Conservation (phyloP, 2,888 invertebrate species). For the Autographa pulchrina region DNA sequence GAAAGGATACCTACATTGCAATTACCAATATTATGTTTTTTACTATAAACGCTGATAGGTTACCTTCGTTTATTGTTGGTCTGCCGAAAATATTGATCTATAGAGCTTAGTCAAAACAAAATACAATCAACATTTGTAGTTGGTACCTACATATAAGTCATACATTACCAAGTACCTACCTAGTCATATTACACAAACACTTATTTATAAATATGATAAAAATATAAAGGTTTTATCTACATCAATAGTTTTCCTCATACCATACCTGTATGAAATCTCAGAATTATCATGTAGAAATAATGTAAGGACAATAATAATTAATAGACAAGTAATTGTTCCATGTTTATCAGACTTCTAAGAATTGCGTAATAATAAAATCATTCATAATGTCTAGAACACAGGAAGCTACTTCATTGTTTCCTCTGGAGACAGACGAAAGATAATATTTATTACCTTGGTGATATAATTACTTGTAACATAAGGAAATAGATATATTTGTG, state of each 20-base stretch:
- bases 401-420: not conserved
- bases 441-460: not conserved
- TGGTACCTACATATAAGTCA: not conserved
- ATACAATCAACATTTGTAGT: too few relatives aligned
- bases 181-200: constrained; percentile 6
- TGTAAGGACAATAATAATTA: constrained; percentile 6
- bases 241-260: constrained; percentile 8
- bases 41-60: too few relatives aligned
- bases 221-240: not conserved
- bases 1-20: too few relatives aligned
- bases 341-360: not conserved
- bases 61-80: too few relatives aligned
- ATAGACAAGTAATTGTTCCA: constrained; percentile 24
- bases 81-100: too few relatives aligned
- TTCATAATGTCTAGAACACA: constrained; percentile 2
- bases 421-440: not conserved
- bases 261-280: not conserved
- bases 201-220: constrained; percentile 27
- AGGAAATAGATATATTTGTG: not conserved
- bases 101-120: too few relatives aligned
- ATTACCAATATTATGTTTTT: too few relatives aligned
- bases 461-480: not conserved
- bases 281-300: constrained; percentile 17
- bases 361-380: constrained; percentile 1
- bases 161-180: not conserved